Conservation (phyloP, 2,797 vertebrate species). For the Phalloptychus januarius region DNA sequence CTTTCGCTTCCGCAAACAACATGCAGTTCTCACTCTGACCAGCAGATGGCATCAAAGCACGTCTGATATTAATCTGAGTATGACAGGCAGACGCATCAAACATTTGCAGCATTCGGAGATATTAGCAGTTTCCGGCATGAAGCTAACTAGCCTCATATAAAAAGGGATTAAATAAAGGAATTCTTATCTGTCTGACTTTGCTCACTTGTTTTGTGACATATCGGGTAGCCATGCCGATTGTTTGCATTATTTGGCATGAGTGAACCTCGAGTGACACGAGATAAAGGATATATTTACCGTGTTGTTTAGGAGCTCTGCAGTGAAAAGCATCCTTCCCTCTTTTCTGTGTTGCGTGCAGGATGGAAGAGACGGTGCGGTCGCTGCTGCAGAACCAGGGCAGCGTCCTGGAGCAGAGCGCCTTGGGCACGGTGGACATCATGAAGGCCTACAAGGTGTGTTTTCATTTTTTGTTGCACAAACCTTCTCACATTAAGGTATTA, state of each 20-base stretch:
- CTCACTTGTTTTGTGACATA: neutral
- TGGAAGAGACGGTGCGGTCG: constrained; percentile 92
- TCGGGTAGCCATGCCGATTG: neutral
- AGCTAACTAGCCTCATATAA: neutral
- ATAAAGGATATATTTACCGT: neutral
- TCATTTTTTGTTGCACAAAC: neutral
- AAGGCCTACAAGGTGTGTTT: constrained; percentile 84
- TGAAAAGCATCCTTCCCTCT: neutral
- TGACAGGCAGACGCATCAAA: neutral
- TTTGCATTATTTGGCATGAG: neutral
- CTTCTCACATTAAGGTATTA: neutral
- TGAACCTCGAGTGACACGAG: neutral
- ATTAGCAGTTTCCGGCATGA: neutral
- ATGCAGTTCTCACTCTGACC: neutral
- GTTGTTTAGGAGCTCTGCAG: neutral
- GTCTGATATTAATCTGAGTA: no score
- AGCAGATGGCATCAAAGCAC: neutral
- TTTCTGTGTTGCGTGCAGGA: constrained; percentile 73
- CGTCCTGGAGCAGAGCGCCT: constrained; percentile 81
- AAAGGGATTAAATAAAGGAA: neutral
- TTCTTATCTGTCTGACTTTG: neutral
- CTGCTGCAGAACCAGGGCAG: constrained; percentile 87
- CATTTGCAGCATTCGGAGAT: neutral
- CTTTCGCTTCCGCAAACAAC: neutral
- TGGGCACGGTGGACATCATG: constrained; percentile 85